Evolutionary conservation across 1,140 invertebrate species (phyloP), one percentile per base, ranked within the genome.

Genomic region (Dysdera silvatica): DNA sequence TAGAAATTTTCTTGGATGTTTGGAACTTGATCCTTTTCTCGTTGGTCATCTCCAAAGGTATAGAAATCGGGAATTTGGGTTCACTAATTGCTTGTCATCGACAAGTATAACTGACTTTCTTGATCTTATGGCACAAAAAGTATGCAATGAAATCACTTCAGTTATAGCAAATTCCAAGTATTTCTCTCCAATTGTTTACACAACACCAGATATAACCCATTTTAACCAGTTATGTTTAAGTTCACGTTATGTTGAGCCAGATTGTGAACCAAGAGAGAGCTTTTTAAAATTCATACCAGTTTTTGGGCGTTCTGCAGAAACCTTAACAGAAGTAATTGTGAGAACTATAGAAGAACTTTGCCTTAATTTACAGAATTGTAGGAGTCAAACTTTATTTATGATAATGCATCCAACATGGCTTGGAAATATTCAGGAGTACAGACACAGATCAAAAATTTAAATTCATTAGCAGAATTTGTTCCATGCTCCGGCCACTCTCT

Each of bases 1-100:
- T 66, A 45, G 53, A n/a, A 65, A 67, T 60, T 69, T 62, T 62
- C 45, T 68, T 26, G 41, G 65, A 23, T 45, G 54, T 53, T 52
- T 70, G 53, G 69, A 68, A n/a, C 56, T n/a, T n/a, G n/a, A n/a
- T n/a, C n/a, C n/a, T n/a, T n/a, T n/a, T n/a, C n/a, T n/a, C n/a
- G n/a, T n/a, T n/a, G n/a, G n/a, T n/a, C n/a, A n/a, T n/a, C n/a
- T n/a, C n/a, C n/a, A n/a, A n/a, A n/a, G n/a, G n/a, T n/a, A n/a
- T 54, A 29, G 59, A 14, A 61, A 52, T 61, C 16, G 29, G 28
- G 65, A 52, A n/a, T 54, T 26, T 51, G 63, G 57, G 18, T 45
- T 45, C 24, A 23, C 28, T 29, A 49, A 24, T 29, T 61, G 57
- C 28, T 32, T 64, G n/a, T 64, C 53, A 12, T 56, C 28, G n/a